These are phyloP conservation scores for Microtus ochrogaster DNA, from an alignment of 2,113 vertebrate species.

Conservation along the genomic window DNA sequence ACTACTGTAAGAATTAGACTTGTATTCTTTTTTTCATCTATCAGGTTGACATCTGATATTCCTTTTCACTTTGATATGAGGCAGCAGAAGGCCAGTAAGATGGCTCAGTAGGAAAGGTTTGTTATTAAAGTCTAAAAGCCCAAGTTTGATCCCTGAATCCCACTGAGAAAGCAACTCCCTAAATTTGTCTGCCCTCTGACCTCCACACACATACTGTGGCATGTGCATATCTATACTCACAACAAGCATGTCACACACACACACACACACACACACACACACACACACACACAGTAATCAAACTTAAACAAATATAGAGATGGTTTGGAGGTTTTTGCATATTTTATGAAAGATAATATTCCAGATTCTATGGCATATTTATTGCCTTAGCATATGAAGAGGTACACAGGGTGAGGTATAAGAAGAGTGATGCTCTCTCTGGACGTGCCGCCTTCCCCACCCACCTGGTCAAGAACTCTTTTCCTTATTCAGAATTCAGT, in stretches of 20 bases:
- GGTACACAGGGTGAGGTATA: neutral
- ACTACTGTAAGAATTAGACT: neutral
- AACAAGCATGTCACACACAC: neutral
- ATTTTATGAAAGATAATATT: neutral
- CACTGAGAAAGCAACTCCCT: neutral
- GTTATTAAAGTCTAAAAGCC: neutral
- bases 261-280: no score
- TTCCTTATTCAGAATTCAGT: no score
- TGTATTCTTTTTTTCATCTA: neutral
- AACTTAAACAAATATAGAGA: neutral
- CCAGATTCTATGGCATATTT: neutral
- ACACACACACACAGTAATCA: no score
- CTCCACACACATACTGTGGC: neutral
- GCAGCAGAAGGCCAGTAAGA: neutral
- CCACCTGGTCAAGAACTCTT: no score
- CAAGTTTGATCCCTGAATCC: neutral
- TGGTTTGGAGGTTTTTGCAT: neutral
- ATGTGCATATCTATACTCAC: neutral
- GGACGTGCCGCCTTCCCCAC: no score
- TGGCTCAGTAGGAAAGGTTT: neutral
- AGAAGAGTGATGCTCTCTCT: neutral
- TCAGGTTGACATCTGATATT: neutral
- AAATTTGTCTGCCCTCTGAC: neutral
- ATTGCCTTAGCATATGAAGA: neutral
- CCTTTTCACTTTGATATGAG: neutral